phyloP scores from a whole-genome alignment of 92 coral and sea anemone genomes.

The Meandrina meandrites region DNA sequence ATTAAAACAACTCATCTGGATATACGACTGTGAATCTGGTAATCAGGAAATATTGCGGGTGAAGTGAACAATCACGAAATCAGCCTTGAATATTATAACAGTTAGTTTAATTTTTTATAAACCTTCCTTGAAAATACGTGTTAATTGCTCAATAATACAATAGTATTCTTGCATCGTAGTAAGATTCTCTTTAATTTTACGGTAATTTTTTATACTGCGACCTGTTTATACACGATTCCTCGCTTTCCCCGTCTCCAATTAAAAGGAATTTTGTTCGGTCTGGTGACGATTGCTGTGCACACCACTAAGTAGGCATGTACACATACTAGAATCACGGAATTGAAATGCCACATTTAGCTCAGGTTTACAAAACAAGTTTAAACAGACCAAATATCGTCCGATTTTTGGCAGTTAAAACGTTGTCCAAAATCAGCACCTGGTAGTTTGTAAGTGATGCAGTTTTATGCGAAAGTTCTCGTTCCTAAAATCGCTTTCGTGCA shows the following conservation, averaged over 20 bases:
- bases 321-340: background rate
- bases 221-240: background rate
- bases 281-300: slow-evolving; percentile 9
- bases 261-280: slow-evolving; percentile 13
- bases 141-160: background rate
- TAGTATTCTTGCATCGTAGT: background rate
- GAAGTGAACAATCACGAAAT: slow-evolving; percentile 30
- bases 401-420: background rate
- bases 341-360: background rate
- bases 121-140: background rate
- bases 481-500: slow-evolving; percentile 8
- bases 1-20: slow-evolving; percentile 11
- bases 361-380: background rate
- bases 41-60: slow-evolving; percentile 12
- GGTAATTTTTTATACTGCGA: background rate
- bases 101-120: background rate
- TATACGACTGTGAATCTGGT: slow-evolving; percentile 32
- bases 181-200: background rate
- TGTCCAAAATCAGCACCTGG: background rate
- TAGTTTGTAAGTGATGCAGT: background rate
- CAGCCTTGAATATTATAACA: background rate
- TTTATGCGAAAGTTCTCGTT: background rate
- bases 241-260: background rate
- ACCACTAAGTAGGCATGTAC: background rate
- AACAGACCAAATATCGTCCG: no score